These are phyloP conservation scores for Melopsittacus undulatus DNA, from an alignment of 2,797 vertebrate genomes.

Conservation along the genomic window DNA sequence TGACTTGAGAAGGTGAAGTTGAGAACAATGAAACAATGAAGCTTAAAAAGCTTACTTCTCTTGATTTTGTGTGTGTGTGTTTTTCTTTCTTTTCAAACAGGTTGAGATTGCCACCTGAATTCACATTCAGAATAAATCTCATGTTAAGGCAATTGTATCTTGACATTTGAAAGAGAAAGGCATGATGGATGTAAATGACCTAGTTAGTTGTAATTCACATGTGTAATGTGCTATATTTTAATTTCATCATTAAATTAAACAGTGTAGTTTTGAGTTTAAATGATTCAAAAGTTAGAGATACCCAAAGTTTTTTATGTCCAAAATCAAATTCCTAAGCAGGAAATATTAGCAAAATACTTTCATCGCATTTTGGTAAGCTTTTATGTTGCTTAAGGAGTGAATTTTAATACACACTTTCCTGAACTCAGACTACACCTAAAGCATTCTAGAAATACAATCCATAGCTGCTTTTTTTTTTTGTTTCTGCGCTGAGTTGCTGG, in stretches of 20 bases:
- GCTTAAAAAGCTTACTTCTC: not conserved
- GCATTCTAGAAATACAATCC: not conserved
- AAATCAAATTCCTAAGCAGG: not conserved
- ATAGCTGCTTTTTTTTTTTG: not conserved
- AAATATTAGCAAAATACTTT: not conserved
- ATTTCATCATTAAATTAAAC: not conserved
- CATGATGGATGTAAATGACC: not conserved
- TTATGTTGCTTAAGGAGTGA: not conserved
- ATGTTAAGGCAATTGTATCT: not conserved
- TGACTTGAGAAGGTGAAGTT: not conserved
- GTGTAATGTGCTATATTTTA: not conserved
- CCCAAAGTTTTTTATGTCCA: not conserved
- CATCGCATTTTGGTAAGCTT: not conserved
- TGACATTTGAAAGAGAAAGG: not conserved
- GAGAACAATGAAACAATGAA: not conserved
- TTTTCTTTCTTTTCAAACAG: not conserved
- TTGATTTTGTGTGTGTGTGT: accelerated
- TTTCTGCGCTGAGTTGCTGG: not conserved
- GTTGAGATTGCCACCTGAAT: not conserved
- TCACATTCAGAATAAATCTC: not conserved
- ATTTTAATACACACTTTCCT: not conserved
- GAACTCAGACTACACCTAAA: not conserved
- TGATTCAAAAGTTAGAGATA: not conserved
- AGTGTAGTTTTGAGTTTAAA: not conserved
- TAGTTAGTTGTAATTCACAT: accelerated